phyloP scores from a whole-genome alignment of 2,797 vertebrate genomes.

The Lepilemur ruficaudatus region DNA sequence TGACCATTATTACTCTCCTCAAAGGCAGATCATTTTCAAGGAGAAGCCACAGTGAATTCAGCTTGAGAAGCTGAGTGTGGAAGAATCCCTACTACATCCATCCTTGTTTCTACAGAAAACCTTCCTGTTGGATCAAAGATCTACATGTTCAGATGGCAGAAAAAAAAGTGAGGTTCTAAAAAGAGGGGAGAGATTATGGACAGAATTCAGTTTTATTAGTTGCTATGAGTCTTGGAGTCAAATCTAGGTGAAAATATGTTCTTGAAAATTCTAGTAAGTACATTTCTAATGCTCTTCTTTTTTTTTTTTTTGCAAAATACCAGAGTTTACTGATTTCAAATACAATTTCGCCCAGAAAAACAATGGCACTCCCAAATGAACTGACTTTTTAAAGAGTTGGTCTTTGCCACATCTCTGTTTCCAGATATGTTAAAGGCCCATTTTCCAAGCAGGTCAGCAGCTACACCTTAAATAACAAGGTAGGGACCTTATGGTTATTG shows the following conservation, averaged over 20 bases:
- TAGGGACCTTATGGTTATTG: background rate
- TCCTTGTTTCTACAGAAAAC: background rate
- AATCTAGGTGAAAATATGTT: background rate
- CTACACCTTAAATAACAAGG: background rate
- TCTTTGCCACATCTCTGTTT: background rate
- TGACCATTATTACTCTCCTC: background rate
- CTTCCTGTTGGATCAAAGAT: background rate
- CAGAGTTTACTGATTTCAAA: background rate
- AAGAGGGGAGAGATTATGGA: background rate
- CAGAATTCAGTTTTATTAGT: background rate
- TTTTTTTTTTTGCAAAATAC: background rate
- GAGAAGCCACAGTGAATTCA: background rate
- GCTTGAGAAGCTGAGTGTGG: background rate
- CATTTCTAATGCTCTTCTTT: background rate
- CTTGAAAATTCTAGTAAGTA: background rate
- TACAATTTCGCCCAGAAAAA: background rate
- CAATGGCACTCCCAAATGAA: background rate
- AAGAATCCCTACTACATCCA: background rate
- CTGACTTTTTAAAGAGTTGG: background rate
- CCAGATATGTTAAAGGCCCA: background rate
- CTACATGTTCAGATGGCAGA: background rate
- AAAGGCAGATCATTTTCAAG: background rate
- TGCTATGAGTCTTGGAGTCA: background rate
- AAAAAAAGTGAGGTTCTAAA: background rate
- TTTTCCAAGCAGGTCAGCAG: background rate